phyloP scores from a whole-genome alignment of 2,797 vertebrate species.

The Spheniscus humboldti region DNA sequence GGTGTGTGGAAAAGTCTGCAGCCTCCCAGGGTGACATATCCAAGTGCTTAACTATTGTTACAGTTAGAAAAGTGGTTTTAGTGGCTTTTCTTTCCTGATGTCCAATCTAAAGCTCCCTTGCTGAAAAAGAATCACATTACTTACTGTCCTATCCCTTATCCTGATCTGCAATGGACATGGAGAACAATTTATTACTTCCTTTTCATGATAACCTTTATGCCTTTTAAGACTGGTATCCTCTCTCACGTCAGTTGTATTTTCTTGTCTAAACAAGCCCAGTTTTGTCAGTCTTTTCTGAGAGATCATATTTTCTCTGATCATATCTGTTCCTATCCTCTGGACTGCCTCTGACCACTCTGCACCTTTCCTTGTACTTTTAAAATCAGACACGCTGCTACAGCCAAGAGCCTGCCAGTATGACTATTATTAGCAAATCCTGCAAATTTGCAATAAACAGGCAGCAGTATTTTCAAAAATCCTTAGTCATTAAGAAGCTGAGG shows the following conservation, averaged over 20 bases:
- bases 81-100: not conserved
- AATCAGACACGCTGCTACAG: not conserved
- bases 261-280: not conserved
- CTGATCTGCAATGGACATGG: not conserved
- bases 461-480: not conserved
- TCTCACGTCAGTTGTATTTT: not conserved
- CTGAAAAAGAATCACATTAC: not conserved
- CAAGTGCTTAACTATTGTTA: not conserved
- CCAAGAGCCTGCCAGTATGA: not conserved
- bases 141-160: not conserved
- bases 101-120: not conserved
- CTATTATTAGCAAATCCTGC: not conserved
- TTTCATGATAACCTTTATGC: not conserved
- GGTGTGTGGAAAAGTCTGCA: not conserved
- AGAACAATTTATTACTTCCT: not conserved
- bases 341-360: not conserved
- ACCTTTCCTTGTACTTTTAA: not conserved
- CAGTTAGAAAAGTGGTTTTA: not conserved
- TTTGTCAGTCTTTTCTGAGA: not conserved
- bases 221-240: not conserved
- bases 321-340: not conserved
- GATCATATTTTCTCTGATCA: not conserved
- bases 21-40: not conserved
- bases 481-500: not conserved
- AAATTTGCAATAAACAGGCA: not conserved